Conservation (phyloP, 2,888 invertebrate species). For the Eledone cirrhosa region DNA sequence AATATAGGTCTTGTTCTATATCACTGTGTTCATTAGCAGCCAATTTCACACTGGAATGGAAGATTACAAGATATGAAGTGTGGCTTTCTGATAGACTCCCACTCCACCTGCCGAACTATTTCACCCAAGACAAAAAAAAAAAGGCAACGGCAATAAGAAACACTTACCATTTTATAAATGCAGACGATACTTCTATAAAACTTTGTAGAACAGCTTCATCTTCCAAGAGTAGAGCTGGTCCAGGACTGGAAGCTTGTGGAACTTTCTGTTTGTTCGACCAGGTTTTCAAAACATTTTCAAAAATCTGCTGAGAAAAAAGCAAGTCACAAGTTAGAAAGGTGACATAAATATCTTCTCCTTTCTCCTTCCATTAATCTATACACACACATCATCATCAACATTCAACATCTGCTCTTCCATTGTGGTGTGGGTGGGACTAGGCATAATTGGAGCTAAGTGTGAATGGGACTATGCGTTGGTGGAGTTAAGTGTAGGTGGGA, state of each 20-base stretch:
- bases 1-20: slow-evolving; percentile 79
- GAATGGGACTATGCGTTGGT: too few species aligned
- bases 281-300: slow-evolving; percentile 87
- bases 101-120: neutral
- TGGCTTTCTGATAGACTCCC: too few species aligned
- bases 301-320: slow-evolving; percentile 69
- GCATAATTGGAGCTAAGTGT: too few species aligned
- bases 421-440: too few species aligned
- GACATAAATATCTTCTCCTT: too few species aligned
- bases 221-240: slow-evolving; percentile 65
- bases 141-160: neutral
- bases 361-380: too few species aligned
- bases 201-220: slow-evolving; percentile 79
- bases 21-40: slow-evolving; percentile 76
- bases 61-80: too few species aligned
- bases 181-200: slow-evolving; percentile 84
- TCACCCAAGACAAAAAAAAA: too few species aligned
- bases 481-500: too few species aligned
- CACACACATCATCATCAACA: too few species aligned
- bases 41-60: slow-evolving; percentile 69
- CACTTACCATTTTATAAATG: slow-evolving; percentile 77
- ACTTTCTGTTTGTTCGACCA: slow-evolving; percentile 83
- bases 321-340: too few species aligned
- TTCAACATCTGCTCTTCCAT: too few species aligned
- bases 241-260: slow-evolving; percentile 60